Base-by-base conservation (phyloP, 2,797 vertebrate genomes). In the Manis javanica region DNA sequence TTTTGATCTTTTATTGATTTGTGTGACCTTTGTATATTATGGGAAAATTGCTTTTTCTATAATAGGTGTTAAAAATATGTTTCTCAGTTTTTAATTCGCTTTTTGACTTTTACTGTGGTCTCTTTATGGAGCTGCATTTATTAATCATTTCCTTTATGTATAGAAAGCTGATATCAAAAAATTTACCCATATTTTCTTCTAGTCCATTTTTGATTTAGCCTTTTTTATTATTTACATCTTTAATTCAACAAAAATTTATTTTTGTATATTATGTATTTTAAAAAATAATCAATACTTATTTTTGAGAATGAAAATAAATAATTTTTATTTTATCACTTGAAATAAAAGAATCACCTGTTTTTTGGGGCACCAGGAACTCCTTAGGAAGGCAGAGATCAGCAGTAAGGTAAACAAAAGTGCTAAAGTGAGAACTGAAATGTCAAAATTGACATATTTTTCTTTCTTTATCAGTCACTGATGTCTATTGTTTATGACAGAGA, bases 401-500 rank as follows among this genome's bases (percentile, higher is more conserved):
- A 78, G 55, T 85, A 69, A 81, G 2, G 5, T n/a, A 46, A 88
- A 88, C 69, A 78, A 42, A 74, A 11, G 34, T 74, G 21, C 5
- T 91, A n/a, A 39, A 90, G 5, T 55, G 55, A 96, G 55, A 91
- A 91, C 4, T 77, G 13, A 84, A 90, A 92, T 96, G 85, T 95
- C 61, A 97, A 82, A 89, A 75, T 92, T 95, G 69, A 83, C 71
- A 59, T 79, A 42, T 78, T 83, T 95, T 91, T 87, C 42, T 85
- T 94, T 49, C 53, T 87, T 91, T 79, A 92, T 93, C 75, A 93
- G 87, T 97, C 85, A 95, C 23, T 91, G 49, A 81, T 84, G 42
- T 93, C 77, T 94, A 10, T 93, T 97, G 78, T 95, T 96, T 88
- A 49, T 95, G 53, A 95, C 64, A 91, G 64, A 94, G 78, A 87